Evolutionary conservation across 1,140 invertebrate species (phyloP).

Genomic region (Tetragonula clypearis): DNA sequence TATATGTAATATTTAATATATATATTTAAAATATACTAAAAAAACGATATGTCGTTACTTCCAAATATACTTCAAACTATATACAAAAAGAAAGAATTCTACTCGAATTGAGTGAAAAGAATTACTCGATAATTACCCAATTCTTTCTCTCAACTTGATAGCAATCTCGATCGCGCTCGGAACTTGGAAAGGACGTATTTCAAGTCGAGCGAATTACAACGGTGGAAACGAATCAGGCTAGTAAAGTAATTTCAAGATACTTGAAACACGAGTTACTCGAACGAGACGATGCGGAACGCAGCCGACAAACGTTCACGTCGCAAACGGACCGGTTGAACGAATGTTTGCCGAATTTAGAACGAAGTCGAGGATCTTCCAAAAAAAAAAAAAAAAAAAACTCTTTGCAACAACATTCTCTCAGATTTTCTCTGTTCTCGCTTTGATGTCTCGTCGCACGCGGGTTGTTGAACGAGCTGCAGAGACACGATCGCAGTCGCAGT

Average conservation of each 20-base stretch:
- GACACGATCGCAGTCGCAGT: slow-evolving; percentile 11
- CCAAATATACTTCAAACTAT: too few species aligned
- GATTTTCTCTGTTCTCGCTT: neutral
- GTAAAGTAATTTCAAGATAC: neutral
- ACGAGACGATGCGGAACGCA: neutral
- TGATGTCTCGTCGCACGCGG: neutral
- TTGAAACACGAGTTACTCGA: neutral
- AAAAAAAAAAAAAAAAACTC: too few species aligned
- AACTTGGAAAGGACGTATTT: neutral
- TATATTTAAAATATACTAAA: too few species aligned
- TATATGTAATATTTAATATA: too few species aligned
- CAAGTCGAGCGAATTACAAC: neutral
- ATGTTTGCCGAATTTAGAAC: neutral
- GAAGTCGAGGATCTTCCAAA: neutral
- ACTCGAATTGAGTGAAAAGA: neutral
- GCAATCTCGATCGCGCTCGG: neutral
- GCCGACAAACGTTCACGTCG: neutral
- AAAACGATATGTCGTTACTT: too few species aligned
- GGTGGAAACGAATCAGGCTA: too few species aligned
- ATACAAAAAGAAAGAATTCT: neutral
- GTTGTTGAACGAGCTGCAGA: neutral
- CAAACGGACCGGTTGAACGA: neutral
- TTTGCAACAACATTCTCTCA: neutral
- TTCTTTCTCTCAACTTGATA: neutral
- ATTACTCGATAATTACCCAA: neutral